Evolutionary conservation across 2,113 vertebrate genomes (phyloP), one percentile per base, ranked within the genome.

Genomic region (Formicarius rufipectus): DNA sequence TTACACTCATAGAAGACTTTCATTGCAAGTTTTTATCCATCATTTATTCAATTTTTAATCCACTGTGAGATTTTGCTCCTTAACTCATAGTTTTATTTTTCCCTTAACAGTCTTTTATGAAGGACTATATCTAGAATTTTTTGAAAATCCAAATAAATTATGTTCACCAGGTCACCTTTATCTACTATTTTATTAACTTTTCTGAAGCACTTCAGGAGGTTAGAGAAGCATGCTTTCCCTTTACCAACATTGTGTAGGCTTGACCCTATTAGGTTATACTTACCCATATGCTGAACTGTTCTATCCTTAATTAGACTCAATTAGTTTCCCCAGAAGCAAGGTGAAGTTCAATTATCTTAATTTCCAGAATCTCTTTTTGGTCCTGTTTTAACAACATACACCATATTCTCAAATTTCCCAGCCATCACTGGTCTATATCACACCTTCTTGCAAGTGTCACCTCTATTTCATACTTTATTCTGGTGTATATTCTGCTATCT

Each of bases 141-240:
- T 92, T 93, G 6, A 20, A 94, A 90, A 88, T 88, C 47, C 59
- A 90, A 71, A 80, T 78, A 75, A 86, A 81, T 86, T 88, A 72
- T 94, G 56, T 59, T 88, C 85, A 68, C 77, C 14, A 50, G 72
- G 68, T 94, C 82, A 96, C 25, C 31, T 69, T 74, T 90, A 88
- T 80, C 72, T 93, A 78, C 39, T 93, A 74, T 93, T 91, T 91
- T 93, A 94, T 94, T 96, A 95, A 93, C 90, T 90, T 92, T 96
- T 89, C 40, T 60, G 86, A 86, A 83, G 82, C 60, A 86, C 44
- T 93, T 86, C 7, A 84, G 64, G 27, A 49, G 35, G 88, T 89
- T 90, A 83, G 67, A 84, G 33, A 84, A 71, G 44, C 42, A 56
- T 37, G 27, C 31, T 71, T 93, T 91, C 22, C 47, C 35, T 71